A percentile compares a stretch with the other conserved stretches of the same genome.
These are phyloP conservation scores for Panthera leo DNA, from an alignment of 2,113 vertebrate genomes.

Conservation along the genomic window DNA sequence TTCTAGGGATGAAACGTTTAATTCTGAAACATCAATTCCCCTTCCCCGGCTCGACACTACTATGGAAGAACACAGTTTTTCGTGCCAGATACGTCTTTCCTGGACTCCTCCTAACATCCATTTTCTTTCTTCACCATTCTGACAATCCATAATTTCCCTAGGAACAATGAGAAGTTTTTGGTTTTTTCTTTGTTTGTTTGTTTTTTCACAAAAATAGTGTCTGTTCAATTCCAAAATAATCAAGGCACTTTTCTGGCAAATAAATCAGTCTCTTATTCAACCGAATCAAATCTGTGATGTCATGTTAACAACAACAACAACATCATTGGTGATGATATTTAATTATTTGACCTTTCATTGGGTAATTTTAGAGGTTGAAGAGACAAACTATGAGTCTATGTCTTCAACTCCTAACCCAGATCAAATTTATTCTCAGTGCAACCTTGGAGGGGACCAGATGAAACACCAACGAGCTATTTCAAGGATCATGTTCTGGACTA, in stretches of 20 bases:
- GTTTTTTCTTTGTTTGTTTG: background rate
- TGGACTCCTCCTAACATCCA: background rate
- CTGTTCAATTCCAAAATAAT: slow-evolving; percentile 15
- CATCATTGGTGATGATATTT: background rate
- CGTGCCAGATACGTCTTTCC: background rate
- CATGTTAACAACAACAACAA: background rate
- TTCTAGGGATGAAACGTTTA: background rate
- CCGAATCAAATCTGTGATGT: background rate
- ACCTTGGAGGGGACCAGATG: background rate
- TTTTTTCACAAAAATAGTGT: background rate
- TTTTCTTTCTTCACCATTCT: background rate
- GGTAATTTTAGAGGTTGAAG: background rate
- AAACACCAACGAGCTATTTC: background rate
- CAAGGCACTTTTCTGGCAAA: background rate
- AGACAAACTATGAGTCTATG: background rate
- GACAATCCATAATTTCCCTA: background rate
- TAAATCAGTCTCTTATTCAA: background rate
- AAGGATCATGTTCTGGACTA: background rate
- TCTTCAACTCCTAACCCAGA: background rate
- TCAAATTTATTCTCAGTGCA: background rate
- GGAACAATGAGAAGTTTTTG: background rate
- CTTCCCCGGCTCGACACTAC: background rate
- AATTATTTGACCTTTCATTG: background rate
- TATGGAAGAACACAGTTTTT: background rate
- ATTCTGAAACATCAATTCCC: slow-evolving; percentile 25